Evolutionary conservation across 1,140 invertebrate species (phyloP).

Genomic region (Pomacea maculata): DNA sequence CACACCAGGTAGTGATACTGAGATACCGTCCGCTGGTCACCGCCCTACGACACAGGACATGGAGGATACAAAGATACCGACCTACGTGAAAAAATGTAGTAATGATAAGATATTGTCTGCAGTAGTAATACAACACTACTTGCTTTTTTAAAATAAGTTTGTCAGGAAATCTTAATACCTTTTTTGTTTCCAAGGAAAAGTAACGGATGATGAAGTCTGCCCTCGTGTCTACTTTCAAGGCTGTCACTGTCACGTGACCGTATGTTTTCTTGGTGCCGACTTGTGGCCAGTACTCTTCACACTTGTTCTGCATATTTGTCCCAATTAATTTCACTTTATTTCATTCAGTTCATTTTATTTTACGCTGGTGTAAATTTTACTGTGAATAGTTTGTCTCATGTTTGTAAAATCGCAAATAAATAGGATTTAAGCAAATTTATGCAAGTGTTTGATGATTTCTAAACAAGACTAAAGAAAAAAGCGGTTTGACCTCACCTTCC

Average conservation of each 20-base stretch:
- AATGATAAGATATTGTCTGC: too few relatives aligned
- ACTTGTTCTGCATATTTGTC: conserved; percentile 29
- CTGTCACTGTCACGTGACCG: conserved; percentile 21
- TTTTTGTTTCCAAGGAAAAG: conserved; percentile 6
- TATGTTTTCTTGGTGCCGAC: conserved; percentile 4
- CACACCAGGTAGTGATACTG: conserved; percentile 97
- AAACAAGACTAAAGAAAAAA: background rate
- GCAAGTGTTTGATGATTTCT: background rate
- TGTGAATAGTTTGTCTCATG: too few relatives aligned
- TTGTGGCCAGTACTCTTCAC: conserved; percentile 39
- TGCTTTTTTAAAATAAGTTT: too few relatives aligned
- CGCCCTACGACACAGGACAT: conserved; percentile 52
- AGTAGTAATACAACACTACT: too few relatives aligned
- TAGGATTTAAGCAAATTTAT: too few relatives aligned
- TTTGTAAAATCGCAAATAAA: too few relatives aligned
- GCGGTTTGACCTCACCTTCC: conserved; percentile 56
- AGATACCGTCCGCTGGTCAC: conserved; percentile 71
- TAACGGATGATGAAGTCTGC: conserved; percentile 32
- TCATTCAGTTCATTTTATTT: background rate
- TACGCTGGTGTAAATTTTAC: too few relatives aligned
- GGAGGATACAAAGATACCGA: too few relatives aligned
- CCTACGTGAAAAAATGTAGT: too few relatives aligned
- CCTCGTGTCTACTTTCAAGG: conserved; percentile 2
- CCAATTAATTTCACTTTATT: too few relatives aligned
- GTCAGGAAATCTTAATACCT: background rate